Conservation (phyloP, 1,140 invertebrate genomes). For the Drosophila saltans region DNA sequence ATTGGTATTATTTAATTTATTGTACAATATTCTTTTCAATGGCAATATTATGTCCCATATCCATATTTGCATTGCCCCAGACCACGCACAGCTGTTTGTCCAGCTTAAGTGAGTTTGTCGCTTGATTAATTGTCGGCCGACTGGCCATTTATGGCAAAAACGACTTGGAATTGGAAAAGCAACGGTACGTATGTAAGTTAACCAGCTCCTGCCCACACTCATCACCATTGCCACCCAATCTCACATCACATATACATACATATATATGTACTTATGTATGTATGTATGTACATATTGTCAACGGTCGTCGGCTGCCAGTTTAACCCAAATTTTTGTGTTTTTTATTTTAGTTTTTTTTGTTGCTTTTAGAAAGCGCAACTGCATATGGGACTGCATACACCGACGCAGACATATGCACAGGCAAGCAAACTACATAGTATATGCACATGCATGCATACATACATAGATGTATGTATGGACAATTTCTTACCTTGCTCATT, state of each 20-base stretch:
- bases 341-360: neutral
- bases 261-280: neutral
- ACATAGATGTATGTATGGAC: conserved; percentile 35
- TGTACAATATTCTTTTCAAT: conserved; percentile 35
- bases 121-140: conserved; percentile 58
- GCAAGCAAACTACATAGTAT: conserved; percentile 6
- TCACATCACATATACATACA: conserved; percentile 4
- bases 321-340: conserved; percentile 59
- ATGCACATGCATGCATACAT: neutral
- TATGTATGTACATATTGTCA: conserved; percentile 50
- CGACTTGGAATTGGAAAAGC: conserved; percentile 38
- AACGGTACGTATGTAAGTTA: conserved; percentile 38
- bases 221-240: conserved; percentile 8
- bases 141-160: conserved; percentile 55
- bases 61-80: conserved; percentile 52
- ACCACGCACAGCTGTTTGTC: conserved; percentile 62
- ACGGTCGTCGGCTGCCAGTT: conserved; percentile 48
- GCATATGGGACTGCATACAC: conserved; percentile 36
- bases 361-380: conserved; percentile 68
- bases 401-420: neutral
- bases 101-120: conserved; percentile 8
- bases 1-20: conserved; percentile 40
- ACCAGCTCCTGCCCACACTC: conserved; percentile 48
- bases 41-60: neutral
- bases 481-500: conserved; percentile 64